phyloP scores from a whole-genome alignment of 2,113 vertebrate species.

The Pseudorectes ferrugineus region DNA sequence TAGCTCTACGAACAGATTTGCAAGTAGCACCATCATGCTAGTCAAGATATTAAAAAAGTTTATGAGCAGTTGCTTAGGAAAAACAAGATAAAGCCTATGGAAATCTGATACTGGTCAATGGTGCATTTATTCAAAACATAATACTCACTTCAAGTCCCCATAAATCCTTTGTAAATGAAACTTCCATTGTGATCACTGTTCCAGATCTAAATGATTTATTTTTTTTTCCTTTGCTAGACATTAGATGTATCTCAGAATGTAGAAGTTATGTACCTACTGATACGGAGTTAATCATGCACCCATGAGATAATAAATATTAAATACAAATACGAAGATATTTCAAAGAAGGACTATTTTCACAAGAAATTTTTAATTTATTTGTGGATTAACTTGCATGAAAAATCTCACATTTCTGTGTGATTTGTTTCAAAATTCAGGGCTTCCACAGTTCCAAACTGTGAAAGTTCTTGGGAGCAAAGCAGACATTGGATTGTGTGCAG shows the following conservation, averaged over 20 bases:
- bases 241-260: slow-evolving; percentile 51
- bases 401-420: not conserved
- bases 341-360: not conserved
- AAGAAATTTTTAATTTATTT: not conserved
- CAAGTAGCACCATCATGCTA: slow-evolving; percentile 59
- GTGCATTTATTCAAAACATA: slow-evolving; percentile 65
- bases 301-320: slow-evolving; percentile 54
- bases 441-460: not conserved
- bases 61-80: slow-evolving; percentile 69
- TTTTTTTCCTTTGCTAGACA: slow-evolving; percentile 26
- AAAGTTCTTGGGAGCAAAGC: not conserved
- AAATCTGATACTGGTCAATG: slow-evolving; percentile 71
- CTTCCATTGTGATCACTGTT: slow-evolving; percentile 71
- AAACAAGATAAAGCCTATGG: slow-evolving; percentile 67
- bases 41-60: slow-evolving; percentile 62
- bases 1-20: slow-evolving; percentile 59
- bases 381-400: slow-evolving; percentile 1
- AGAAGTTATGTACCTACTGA: slow-evolving; percentile 17
- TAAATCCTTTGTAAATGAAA: slow-evolving; percentile 69
- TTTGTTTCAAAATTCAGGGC: slow-evolving; percentile 4
- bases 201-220: slow-evolving; percentile 68
- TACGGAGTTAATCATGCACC: slow-evolving; percentile 40
- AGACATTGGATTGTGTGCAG: not conserved
- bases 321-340: slow-evolving; percentile 44
- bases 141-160: slow-evolving; percentile 48